These are phyloP conservation scores for Heterohyrax brucei DNA, from an alignment of 2,797 vertebrate genomes.

Conservation along the genomic window DNA sequence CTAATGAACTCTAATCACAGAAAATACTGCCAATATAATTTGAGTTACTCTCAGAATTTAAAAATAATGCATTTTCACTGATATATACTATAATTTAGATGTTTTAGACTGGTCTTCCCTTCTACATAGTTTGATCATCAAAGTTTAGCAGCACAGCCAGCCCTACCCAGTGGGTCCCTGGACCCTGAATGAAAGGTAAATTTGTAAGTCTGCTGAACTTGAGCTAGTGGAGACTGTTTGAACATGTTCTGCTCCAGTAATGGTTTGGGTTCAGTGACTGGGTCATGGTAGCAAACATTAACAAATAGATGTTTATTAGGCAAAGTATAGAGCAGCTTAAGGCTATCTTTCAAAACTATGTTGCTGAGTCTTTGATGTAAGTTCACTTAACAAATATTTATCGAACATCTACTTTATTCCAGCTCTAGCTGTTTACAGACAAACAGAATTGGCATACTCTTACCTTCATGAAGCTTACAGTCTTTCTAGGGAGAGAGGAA, in stretches of 20 bases:
- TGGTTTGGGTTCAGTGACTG: background rate
- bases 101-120: background rate
- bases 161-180: background rate
- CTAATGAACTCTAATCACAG: background rate
- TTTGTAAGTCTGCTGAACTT: background rate
- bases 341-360: constrained; percentile 17
- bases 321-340: background rate
- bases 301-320: background rate
- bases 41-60: constrained; percentile 6
- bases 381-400: constrained; percentile 11
- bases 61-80: background rate
- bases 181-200: background rate
- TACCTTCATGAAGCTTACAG: background rate
- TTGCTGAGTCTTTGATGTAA: background rate
- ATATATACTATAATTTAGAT: background rate
- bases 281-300: background rate
- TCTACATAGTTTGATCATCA: constrained; percentile 8
- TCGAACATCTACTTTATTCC: background rate
- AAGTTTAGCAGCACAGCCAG: constrained; percentile 11
- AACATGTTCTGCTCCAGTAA: background rate
- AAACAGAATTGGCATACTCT: background rate
- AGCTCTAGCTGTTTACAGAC: constrained; percentile 1
- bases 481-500: background rate
- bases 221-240: background rate
- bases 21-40: background rate